These are phyloP conservation scores for Cirrhinus mrigala DNA, from an alignment of 2,797 vertebrate genomes.

Conservation along the genomic window DNA sequence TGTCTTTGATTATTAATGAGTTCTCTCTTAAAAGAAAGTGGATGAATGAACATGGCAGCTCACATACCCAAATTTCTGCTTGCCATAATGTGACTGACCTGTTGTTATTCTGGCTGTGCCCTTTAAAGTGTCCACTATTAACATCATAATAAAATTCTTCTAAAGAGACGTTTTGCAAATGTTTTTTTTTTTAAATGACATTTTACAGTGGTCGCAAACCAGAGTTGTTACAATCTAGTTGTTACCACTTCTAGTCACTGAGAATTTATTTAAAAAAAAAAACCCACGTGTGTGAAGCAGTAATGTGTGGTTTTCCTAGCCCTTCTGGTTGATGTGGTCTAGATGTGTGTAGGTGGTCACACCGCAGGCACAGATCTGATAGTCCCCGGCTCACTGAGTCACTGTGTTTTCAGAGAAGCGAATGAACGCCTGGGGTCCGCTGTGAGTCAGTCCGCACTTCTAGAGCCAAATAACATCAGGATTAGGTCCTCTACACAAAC, in stretches of 20 bases:
- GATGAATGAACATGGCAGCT: neutral
- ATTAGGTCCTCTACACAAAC: neutral
- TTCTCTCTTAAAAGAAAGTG: slow-evolving; percentile 1
- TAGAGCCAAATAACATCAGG: neutral
- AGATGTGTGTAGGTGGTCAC: slow-evolving; percentile 10
- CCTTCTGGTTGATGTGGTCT: neutral
- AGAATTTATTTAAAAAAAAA: neutral
- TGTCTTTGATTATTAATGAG: slow-evolving; percentile 20
- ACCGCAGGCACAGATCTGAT: slow-evolving; percentile 16
- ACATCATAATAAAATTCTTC: neutral
- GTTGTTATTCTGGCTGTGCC: neutral
- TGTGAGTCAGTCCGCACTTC: slow-evolving; percentile 24
- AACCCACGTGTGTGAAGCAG: neutral
- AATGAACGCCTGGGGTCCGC: neutral
- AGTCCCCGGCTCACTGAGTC: slow-evolving; percentile 4
- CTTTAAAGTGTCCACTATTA: neutral
- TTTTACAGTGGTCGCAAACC: neutral
- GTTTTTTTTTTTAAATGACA: neutral
- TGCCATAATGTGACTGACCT: slow-evolving; percentile 2
- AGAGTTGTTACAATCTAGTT: neutral
- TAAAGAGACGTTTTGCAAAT: neutral
- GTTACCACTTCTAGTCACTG: neutral
- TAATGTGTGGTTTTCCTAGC: neutral
- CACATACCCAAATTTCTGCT: neutral
- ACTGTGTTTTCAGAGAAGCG: neutral